These are phyloP conservation scores for Mantis religiosa DNA, from an alignment of 2,888 invertebrate species.

Conservation along the genomic window DNA sequence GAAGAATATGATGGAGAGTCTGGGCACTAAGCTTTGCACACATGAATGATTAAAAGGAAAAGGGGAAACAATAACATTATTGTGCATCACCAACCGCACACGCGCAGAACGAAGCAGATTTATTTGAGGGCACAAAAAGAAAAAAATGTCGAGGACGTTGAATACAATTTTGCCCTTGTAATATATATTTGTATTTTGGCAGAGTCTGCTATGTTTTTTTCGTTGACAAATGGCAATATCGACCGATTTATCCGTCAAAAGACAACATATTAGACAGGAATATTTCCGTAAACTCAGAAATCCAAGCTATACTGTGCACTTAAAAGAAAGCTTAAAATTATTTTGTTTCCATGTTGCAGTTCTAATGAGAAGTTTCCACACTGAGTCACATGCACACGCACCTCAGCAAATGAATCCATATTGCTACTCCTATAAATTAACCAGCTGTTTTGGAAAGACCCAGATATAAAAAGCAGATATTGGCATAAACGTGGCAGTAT, in stretches of 20 bases:
- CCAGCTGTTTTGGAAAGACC: too few species aligned
- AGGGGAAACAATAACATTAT: not conserved
- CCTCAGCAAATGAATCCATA: too few species aligned
- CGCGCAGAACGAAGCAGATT: not conserved
- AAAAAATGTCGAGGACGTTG: not conserved
- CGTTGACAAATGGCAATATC: not conserved
- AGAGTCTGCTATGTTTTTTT: not conserved
- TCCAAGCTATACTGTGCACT: too few species aligned
- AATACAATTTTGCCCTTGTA: not conserved
- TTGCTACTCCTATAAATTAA: too few species aligned
- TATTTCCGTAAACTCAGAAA: not conserved
- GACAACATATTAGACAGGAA: not conserved
- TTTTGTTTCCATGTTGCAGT: too few species aligned
- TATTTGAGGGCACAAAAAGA: not conserved
- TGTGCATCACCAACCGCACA: not conserved
- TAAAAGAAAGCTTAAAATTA: too few species aligned
- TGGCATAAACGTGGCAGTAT: too few species aligned
- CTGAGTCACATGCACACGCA: too few species aligned
- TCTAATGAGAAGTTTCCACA: too few species aligned
- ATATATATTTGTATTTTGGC: not conserved
- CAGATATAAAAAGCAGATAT: too few species aligned
- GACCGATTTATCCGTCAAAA: not conserved
- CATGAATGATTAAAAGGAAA: not conserved
- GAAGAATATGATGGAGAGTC: not conserved
- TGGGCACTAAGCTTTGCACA: not conserved